These are phyloP conservation scores for Noctua pronuba DNA, from an alignment of 2,888 invertebrate species.

Conservation along the genomic window DNA sequence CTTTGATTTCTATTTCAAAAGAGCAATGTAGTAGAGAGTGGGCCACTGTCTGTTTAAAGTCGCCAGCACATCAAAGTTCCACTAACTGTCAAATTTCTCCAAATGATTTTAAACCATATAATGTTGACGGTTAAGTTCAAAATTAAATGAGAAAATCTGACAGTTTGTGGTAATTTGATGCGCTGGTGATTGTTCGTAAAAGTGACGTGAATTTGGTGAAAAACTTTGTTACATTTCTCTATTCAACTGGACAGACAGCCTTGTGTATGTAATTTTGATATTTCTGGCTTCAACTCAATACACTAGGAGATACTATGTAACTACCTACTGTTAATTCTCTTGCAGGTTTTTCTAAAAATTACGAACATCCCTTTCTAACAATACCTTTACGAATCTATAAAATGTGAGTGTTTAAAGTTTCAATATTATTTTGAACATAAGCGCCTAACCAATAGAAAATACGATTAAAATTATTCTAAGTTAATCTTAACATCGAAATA, in stretches of 20 bases:
- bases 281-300: not conserved
- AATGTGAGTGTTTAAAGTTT: not conserved
- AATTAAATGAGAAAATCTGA: no score
- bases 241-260: not conserved
- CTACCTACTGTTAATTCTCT: no score
- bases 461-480: not conserved
- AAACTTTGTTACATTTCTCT: not conserved
- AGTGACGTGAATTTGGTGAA: not conserved
- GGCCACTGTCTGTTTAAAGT: not conserved
- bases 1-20: not conserved
- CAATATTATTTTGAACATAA: not conserved
- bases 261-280: not conserved
- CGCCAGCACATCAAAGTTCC: no score
- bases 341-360: not conserved
- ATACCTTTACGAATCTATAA: not conserved
- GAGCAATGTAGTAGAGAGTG: not conserved
- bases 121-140: no score
- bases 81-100: no score
- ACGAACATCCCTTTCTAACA: not conserved
- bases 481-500: conserved; percentile 43
- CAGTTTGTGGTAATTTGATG: no score
- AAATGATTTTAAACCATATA: no score
- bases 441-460: not conserved
- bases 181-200: not conserved
- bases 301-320: not conserved